Percentiles rank a stretch among this genome's conserved stretches.
Conservation (phyloP, 2,113 vertebrate species). For the Xenus cinereus region DNA sequence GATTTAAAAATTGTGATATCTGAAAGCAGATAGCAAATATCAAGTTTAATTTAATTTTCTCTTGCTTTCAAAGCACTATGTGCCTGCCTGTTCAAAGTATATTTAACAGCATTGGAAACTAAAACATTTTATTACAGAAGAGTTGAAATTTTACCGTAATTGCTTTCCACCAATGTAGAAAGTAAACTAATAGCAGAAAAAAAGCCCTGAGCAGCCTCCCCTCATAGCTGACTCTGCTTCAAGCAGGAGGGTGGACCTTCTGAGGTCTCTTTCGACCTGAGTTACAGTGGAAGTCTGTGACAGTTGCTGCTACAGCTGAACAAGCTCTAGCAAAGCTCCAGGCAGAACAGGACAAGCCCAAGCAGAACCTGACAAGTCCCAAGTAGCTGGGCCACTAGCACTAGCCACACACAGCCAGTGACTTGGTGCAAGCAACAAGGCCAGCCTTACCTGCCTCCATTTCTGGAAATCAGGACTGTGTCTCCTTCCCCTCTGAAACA, state of each 20-base stretch:
- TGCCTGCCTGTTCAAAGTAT: background rate
- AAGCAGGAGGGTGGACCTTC: background rate
- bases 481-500: background rate
- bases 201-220: background rate
- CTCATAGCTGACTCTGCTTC: background rate
- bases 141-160: background rate
- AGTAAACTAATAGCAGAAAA: background rate
- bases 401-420: fast-evolving
- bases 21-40: background rate
- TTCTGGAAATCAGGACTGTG: background rate
- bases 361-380: background rate
- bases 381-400: background rate
- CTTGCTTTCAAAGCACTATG: background rate
- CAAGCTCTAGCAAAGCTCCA: background rate
- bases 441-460: background rate
- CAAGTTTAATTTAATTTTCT: background rate
- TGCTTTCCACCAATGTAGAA: background rate
- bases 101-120: background rate
- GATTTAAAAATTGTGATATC: background rate
- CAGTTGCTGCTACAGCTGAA: background rate
- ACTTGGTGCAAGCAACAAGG: background rate
- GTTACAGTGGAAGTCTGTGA: background rate
- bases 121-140: background rate
- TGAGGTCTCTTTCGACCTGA: background rate
- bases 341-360: background rate